These are phyloP conservation scores for Myocastor coypus DNA, from an alignment of 2,113 vertebrate genomes.

Conservation along the genomic window DNA sequence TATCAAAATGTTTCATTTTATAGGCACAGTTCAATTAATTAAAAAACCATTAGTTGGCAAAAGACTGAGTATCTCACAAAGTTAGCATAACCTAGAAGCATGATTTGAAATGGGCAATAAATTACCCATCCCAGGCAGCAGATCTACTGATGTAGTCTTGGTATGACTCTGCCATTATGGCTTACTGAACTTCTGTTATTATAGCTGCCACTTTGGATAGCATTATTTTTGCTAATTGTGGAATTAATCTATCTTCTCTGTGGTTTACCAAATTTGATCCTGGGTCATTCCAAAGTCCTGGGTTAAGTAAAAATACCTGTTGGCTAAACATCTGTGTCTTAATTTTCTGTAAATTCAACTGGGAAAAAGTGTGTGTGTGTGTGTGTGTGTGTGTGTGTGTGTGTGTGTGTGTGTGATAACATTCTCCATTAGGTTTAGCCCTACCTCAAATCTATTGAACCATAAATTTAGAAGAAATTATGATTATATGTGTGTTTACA, in stretches of 20 bases:
- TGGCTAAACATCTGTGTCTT: neutral
- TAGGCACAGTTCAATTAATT: neutral
- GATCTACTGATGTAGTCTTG: accelerated
- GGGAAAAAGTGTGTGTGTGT: neutral
- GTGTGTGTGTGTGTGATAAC: no score
- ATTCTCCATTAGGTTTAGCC: no score
- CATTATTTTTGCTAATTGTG: neutral
- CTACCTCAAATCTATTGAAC: neutral
- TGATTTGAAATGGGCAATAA: neutral
- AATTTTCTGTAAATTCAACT: neutral
- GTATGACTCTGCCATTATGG: accelerated
- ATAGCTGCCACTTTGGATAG: neutral
- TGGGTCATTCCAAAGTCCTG: neutral
- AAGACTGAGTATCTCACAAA: neutral
- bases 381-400: no score
- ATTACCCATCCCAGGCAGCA: neutral
- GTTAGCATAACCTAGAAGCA: neutral
- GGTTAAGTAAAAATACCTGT: neutral
- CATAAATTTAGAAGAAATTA: neutral
- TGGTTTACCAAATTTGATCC: neutral
- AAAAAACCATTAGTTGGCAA: neutral
- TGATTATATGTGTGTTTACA: neutral
- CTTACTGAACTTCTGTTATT: neutral
- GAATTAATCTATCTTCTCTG: neutral
- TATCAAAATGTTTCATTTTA: neutral